Base-by-base conservation (phyloP, 1,140 invertebrate species). In the Bilobella aurantiaca region DNA sequence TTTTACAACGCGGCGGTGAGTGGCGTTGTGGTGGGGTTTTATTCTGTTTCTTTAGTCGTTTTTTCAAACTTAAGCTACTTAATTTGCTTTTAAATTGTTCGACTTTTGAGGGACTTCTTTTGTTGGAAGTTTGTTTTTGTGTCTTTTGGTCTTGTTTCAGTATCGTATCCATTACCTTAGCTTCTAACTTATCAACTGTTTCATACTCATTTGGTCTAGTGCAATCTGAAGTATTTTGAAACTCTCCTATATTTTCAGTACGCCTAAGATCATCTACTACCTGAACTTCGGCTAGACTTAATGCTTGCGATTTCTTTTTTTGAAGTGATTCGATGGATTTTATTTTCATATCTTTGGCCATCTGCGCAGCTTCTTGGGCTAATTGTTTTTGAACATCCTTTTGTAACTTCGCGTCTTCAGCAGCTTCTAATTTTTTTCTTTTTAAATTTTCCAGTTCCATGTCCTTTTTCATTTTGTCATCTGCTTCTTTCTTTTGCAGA, bases 11-110 rank as follows among this genome's bases (percentile, higher is more conserved):
- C n/a, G n/a, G 63, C 2, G 68, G 65, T n/a, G 64, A 67, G 1
- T 65, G 67, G 25, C 67, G 58, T 12, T 64, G 37, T 18, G 66
- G 66, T 8, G 69, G 69, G 25, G 66, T 71, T 66, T 66, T 66
- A 46, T 62, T 66, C 8, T 65, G 60, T 23, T 23, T 8, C 34
- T 66, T 68, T 23, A 71, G 66, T 42, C 63, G 58, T 53, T 68
- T 68, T 23, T 34, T 61, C 32, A 68, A 64, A 31, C 68, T 67
- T 14, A 71, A 30, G 37, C 66, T 64, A 27, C 56, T 42, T 1
- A 67, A 16, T 53, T 64, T 63, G n/a, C 62, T 3, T 28, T 67
- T 67, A 18, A 62, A 8, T 12, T 42, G 25, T 16, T 62, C 59
- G 2, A 23, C 59, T 61, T 53, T 49, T 49, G 42, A 30, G 14